Base-by-base conservation (phyloP, 2,797 vertebrate species). In the Melanotaenia boesemani region DNA sequence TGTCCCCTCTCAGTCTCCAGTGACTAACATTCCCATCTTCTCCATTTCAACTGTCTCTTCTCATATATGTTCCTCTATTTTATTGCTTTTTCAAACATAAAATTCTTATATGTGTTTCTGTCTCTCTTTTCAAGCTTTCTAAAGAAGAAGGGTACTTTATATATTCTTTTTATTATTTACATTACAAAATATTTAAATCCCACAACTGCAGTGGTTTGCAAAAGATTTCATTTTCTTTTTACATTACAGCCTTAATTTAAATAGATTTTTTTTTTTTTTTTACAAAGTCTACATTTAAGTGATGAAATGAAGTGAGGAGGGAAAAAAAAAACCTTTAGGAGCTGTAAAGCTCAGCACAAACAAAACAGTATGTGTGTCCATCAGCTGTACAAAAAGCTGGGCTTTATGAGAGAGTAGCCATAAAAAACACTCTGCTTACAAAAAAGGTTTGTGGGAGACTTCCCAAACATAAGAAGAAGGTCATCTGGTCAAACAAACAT, bases 141-240 rank as follows among this genome's bases (percentile, higher is more conserved):
- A 41, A 52, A 18, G 15, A 32, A 46, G 46, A 60, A 20, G 18
- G 37, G 13, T 9, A 24, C 46, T 11, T 30, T 72, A 16, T 26
- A 0, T 59, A 56, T 0, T n/a, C 3, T 57, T 36, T 62, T 26
- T 48, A n/a, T 30, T 46, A 26, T 65, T 65, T 60, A 46, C 9
- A 52, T 63, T 16, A 54, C 18, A 54, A 24, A 64, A 70, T 68
- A 54, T 72, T 55, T 62, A 32, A 4, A 64, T 5, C 37, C 24
- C n/a, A 11, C 56, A 46, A 28, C 55, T 69, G 56, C 39, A 63
- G 56, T 41, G 12, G 2, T 15, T 39, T 39, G 37, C 10, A 36
- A 36, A 36, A 36, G 8, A 8, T 6, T 39, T 39, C 11, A 9
- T 39, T 10, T 39, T 39, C 8, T 39, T 39, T 41, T 41, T 41